Base-by-base conservation (phyloP, 2,888 invertebrate species). In the Dromius quadrimaculatus region DNA sequence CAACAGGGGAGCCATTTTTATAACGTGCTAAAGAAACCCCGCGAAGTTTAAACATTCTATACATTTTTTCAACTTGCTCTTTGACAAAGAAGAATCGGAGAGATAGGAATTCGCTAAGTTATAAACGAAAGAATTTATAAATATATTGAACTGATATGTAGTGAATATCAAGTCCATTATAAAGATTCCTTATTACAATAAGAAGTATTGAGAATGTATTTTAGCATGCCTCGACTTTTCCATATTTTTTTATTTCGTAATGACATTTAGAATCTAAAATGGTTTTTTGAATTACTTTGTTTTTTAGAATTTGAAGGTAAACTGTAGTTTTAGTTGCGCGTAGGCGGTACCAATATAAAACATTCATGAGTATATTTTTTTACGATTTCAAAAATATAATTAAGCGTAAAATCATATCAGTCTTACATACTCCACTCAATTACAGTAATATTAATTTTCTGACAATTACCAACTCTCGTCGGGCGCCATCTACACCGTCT, bases 241-340 rank as follows among this genome's bases (percentile, higher is more conserved):
- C n/a, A n/a, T n/a, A n/a, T n/a, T n/a, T n/a, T n/a, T n/a, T n/a
- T n/a, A n/a, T n/a, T n/a, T n/a, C n/a, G n/a, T n/a, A n/a, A n/a
- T n/a, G n/a, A n/a, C n/a, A n/a, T 9, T 11, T 45, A 20, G 19
- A 47, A 22, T 47, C n/a, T 47, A 22, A 4, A 36, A 9, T 15
- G 41, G 13, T 23, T 11, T 54, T 54, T 54, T 54, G 50, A 23
- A 54, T 47, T 20, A 47, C 41, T 41, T 54, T 54, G 50, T 54
- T 54, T 54, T 54, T 54, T 20, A 3, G 2, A 9, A 54, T 54
- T 54, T 13, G 50, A 54, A 54, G 50, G 50, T 54, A 23, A 54
- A 23, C 50, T 28, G 50, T 23, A 54, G 50, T 23, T 23, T 23
- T 54, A 28, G 23, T 17, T 54, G 23, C 15, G 50, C 15, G 50